Base-by-base conservation (phyloP, 2,113 vertebrate species). In the Callospermophilus lateralis region DNA sequence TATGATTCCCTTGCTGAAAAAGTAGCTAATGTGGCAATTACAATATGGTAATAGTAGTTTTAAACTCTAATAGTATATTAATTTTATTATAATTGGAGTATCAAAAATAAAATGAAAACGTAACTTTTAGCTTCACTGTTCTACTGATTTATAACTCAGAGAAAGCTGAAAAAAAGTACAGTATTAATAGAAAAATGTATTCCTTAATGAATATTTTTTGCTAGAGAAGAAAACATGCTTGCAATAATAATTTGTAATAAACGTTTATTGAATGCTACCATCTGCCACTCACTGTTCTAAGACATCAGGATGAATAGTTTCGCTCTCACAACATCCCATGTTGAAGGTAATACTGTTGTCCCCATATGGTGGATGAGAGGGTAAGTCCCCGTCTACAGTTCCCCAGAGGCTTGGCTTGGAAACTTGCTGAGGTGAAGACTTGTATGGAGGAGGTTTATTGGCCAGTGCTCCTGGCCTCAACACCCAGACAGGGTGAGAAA, bases 31-130 rank as follows among this genome's bases (percentile, higher is more conserved):
- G 4, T 92, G 61, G 68, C 45, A 78, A 84, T 96, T 90, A 80
- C 39, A 68, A 24, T 87, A 70, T 55, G 81, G 15, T 93, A 28
- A 53, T 89, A 72, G 30, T 77, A 30, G 76, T 78, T 83, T 76
- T 74, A 16, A 55, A 92, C 70, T 39, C 10, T 74, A 76, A 51
- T 87, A 70, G 26, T 76, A 39, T 61, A 17, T 92, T 89, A 86
- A 87, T 77, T 96, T 96, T 93, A 79, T 91, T 85, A 37, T 88
- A 81, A 94, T 85, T 72, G 19, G 30, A 88, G n/a, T 81, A 67
- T 81, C 39, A 90, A 77, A 61, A 95, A 94, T 95, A 78, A 76
- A 85, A 61, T 12, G 85, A 48, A 67, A 90, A 77, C 5, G n/a
- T 73, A 63, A n/a, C 42, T 63, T 72, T 97, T 63, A 34, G 26